phyloP scores from a whole-genome alignment of 2,797 vertebrate genomes.

The Carduelis carduelis region DNA sequence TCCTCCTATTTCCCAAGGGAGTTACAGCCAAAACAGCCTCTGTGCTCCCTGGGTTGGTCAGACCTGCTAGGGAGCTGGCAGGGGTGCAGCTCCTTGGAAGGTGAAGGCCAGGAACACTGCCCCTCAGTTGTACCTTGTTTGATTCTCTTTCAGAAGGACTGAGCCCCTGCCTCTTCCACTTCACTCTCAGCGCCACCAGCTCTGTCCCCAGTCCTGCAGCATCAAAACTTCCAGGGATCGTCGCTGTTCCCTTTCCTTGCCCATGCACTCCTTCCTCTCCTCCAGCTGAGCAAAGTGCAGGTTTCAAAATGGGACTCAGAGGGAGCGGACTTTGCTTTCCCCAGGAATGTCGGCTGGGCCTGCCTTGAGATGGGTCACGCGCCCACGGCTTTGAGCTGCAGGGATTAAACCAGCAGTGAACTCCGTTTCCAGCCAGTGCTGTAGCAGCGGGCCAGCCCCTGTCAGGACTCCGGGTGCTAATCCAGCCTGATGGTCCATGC shows the following conservation, averaged over 20 bases:
- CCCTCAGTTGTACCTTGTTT: not conserved
- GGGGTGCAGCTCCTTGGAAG: not conserved
- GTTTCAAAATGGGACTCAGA: not conserved
- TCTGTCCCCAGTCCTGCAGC: not conserved
- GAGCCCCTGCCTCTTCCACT: not conserved
- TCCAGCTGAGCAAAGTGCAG: conserved; percentile 21
- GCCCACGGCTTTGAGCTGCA: not conserved
- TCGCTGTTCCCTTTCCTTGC: not conserved
- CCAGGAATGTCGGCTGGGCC: not conserved
- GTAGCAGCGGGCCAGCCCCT: not conserved
- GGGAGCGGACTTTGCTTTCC: conserved; percentile 19
- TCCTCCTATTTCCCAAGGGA: not conserved
- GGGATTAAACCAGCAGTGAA: not conserved
- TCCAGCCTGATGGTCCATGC: not conserved
- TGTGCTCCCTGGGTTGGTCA: not conserved
- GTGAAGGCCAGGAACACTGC: not conserved
- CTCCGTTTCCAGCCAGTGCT: not conserved
- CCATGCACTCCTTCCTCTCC: not conserved
- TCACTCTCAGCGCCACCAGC: not conserved
- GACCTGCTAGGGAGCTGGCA: not conserved
- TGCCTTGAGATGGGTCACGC: not conserved
- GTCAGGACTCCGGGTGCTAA: not conserved
- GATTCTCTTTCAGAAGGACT: not conserved
- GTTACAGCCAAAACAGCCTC: not conserved
- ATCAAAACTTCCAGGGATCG: not conserved